Evolutionary conservation across 2,797 vertebrate species (phyloP), one percentile per base, ranked within the genome.

Genomic region (Tarsius wallacei): DNA sequence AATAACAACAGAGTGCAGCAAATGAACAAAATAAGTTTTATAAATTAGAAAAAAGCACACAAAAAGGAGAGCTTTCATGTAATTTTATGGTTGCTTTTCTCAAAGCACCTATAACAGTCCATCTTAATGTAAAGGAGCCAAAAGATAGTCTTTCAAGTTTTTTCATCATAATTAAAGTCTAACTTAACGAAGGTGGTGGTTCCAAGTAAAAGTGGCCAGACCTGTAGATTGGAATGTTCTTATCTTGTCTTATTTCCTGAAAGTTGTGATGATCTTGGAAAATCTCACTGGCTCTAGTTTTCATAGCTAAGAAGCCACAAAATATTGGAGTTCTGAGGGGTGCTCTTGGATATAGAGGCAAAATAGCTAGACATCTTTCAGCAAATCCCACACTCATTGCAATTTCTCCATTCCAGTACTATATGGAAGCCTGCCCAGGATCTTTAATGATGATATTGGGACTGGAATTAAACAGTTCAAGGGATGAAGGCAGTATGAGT

Each of bases 211-310:
- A 70, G 8, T 31, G 42, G 49, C 8, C 24, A 76, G 36, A 59
- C 2, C 10, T 47, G 9, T 1, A 82, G 8, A 78, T 76, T 55
- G 26, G 17, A 82, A 80, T 87, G 83, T 61, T 83, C 57, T 74
- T 42, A 80, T 9, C 11, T 76, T 73, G 42, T n/a, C 21, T 66
- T 5, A 71, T 49, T 76, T 64, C n/a, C 42, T 81, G 28, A 73
- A 64, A 76, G 5, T 77, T 83, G 13, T 59, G 80, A 49, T 64
- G 15, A 66, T 77, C n/a, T 90, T 87, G 42, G 87, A 91, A 93
- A 66, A 21, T 76, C 7, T 93, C 63, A 88, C 13, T 63, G 61
- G 84, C 9, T 84, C 31, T 91, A 31, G 7, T 70, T 93, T 78
- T 24, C 10, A 61, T 26, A 28, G 31, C 9, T 63, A 71, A 96